Percentiles rank a stretch among this genome's conserved stretches.
Conservation (phyloP, 2,797 vertebrate genomes). For the Sebastes oblongus region DNA sequence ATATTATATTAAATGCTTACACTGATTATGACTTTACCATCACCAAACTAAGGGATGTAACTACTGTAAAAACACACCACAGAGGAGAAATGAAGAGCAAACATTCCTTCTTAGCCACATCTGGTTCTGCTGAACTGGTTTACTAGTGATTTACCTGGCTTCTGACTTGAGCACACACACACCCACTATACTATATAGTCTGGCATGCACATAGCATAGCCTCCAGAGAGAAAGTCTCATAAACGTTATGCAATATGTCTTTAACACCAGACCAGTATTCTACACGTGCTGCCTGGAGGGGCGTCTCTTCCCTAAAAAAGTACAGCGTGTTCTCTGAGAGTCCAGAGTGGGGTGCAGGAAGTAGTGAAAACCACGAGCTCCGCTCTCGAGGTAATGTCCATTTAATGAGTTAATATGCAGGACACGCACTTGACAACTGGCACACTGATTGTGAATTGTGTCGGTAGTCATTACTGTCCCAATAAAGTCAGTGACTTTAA, state of each 20-base stretch:
- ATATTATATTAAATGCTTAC: no score
- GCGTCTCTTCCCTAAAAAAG: constrained; percentile 50
- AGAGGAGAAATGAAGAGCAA: background rate
- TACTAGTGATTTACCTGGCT: constrained; percentile 5
- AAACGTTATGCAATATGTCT: constrained; percentile 41
- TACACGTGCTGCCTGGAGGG: constrained; percentile 45
- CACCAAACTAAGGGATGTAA: background rate
- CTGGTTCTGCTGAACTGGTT: constrained; percentile 30
- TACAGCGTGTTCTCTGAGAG: constrained; percentile 67
- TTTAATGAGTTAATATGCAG: background rate
- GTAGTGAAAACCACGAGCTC: background rate
- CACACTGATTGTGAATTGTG: background rate
- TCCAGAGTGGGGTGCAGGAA: background rate
- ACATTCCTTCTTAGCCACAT: constrained; percentile 14
- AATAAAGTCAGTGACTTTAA: background rate
- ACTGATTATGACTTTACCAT: background rate
- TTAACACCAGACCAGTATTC: constrained; percentile 24
- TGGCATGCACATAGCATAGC: constrained; percentile 12
- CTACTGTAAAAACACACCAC: background rate
- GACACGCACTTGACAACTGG: background rate
- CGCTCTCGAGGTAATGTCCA: background rate
- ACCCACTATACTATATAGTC: background rate
- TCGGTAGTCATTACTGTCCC: background rate
- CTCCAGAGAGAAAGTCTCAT: constrained; percentile 26
- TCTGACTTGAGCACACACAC: background rate